phyloP scores from a whole-genome alignment of 2,888 invertebrate genomes.

The Euzetes globulus region DNA sequence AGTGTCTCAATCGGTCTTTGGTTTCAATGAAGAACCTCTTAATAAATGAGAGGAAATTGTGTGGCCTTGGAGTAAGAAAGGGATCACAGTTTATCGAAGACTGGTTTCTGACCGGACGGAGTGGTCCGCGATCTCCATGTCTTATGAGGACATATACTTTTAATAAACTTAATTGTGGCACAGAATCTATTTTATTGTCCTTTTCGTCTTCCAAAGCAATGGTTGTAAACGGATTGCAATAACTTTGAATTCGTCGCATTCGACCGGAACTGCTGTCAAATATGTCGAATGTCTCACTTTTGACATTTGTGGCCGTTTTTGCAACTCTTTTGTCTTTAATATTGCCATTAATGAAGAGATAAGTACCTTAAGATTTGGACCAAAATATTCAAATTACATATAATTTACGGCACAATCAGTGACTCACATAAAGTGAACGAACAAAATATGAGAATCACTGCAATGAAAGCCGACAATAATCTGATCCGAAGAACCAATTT shows the following conservation, averaged over 20 bases:
- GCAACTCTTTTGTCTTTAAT: background rate
- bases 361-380: background rate
- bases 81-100: conserved; percentile 63
- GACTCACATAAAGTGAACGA: background rate
- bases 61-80: background rate
- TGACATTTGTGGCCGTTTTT: background rate
- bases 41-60: background rate
- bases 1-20: background rate
- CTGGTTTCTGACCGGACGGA: conserved; percentile 71
- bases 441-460: background rate
- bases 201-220: conserved; percentile 26
- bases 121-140: conserved; percentile 81
- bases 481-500: background rate
- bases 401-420: background rate
- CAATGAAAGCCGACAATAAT: background rate
- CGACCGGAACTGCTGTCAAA: no score
- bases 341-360: background rate
- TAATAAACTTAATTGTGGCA: background rate
- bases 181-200: background rate
- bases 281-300: background rate
- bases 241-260: background rate
- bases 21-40: background rate
- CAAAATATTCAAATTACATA: background rate
- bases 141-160: conserved; percentile 64
- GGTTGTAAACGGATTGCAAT: conserved; percentile 24